Base-by-base conservation (phyloP, 2,113 vertebrate genomes). In the Entomyzon cyanotis region DNA sequence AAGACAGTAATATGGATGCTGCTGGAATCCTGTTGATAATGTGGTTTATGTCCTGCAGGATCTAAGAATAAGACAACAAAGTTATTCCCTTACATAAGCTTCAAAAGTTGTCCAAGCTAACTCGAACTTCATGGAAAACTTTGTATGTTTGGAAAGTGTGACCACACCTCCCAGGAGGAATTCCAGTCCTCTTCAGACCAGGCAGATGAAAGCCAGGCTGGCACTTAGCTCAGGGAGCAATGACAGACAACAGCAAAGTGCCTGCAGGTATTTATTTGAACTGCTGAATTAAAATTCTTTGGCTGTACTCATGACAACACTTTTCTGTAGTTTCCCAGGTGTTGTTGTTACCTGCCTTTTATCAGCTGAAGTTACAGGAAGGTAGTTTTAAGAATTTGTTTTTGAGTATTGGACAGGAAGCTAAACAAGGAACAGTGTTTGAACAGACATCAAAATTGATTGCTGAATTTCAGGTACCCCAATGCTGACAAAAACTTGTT, bases 221-320 rank as follows among this genome's bases (percentile, higher is more conserved):
- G 75, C 82, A 33, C 75, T n/a, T 28, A 69, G 75, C 83, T 90
- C 58, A 44, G 59, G 53, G 59, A 92, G 60, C 62, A 89, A 10
- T 63, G 86, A 52, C 60, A 84, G 81, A 20, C 7, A 30, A 69
- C 84, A 89, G 58, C 74, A 33, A 64, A 76, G 58, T 15, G 87
- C 81, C 87, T 76, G 91, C 81, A 93, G 87, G 86, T 42, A 39
- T 80, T 87, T 62, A 18, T 84, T 87, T 65, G 37, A 93, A 91
- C 55, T 23, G 19, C 1, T 90, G 70, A 83, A 92, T 87, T 84
- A 28, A 21, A 83, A 83, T 79, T 79, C 78, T 55, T 21, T 11
- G 9, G 12, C 62, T 77, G n/a, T 11, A 16, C 67, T 65, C 55
- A 9, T 1, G 27, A 70, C 60, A 84, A 50, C 7, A 6, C 24